A percentile compares a stretch with the other conserved stretches of the same genome.
phyloP scores from a whole-genome alignment of 1,140 invertebrate species.

The Batillaria attramentaria region DNA sequence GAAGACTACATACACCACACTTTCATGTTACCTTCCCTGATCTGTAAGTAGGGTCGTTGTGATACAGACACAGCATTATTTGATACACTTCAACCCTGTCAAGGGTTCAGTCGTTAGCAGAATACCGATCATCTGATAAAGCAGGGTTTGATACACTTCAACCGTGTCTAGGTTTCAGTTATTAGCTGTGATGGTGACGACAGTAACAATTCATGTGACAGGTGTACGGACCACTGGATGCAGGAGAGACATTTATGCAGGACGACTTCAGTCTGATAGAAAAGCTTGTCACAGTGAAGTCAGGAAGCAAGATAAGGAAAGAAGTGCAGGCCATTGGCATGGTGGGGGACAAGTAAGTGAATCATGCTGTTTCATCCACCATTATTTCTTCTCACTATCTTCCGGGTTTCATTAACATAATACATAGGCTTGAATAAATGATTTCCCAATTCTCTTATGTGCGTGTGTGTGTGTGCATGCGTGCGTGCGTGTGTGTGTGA shows the following conservation, averaged over 20 bases:
- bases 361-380: background rate
- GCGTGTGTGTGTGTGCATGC: too few relatives aligned
- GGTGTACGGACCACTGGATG: slow-evolving; percentile 84
- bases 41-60: too few relatives aligned
- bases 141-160: background rate
- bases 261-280: slow-evolving; percentile 95
- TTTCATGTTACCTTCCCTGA: too few relatives aligned
- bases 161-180: background rate
- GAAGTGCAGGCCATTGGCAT: slow-evolving; percentile 44
- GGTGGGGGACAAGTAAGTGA: slow-evolving; percentile 38
- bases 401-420: too few relatives aligned
- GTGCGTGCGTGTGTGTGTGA: too few relatives aligned
- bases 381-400: too few relatives aligned
- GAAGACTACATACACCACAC: too few relatives aligned
- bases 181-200: background rate
- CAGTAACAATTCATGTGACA: slow-evolving; percentile 37
- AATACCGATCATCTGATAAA: background rate
- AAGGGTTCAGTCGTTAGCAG: background rate
- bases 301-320: slow-evolving; percentile 55
- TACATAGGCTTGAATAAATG: too few relatives aligned
- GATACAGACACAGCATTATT: too few relatives aligned
- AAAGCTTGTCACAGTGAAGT: slow-evolving; percentile 73
- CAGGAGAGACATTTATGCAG: slow-evolving; percentile 84
- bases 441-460: too few relatives aligned
- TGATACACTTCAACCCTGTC: too few relatives aligned